Conservation (phyloP, 2,797 vertebrate species). For the Alfaro cultratus region DNA sequence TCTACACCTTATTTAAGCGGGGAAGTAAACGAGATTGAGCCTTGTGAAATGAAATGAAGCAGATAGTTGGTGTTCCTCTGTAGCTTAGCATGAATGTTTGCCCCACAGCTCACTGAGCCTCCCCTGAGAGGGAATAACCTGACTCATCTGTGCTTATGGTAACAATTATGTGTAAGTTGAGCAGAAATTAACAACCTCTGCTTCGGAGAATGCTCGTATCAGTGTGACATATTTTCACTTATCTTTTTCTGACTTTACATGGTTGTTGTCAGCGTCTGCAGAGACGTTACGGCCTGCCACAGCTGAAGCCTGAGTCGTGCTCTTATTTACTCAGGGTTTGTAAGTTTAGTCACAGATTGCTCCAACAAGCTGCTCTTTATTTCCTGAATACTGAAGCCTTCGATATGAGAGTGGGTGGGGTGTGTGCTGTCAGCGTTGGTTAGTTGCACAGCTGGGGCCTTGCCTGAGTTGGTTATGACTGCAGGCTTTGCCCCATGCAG, state of each 20-base stretch:
- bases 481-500: constrained; percentile 48
- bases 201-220: constrained; percentile 47
- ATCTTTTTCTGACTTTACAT: constrained; percentile 47
- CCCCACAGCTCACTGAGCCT: constrained; percentile 39
- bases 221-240: constrained; percentile 56
- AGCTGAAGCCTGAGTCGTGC: constrained; percentile 10
- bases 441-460: constrained; percentile 48
- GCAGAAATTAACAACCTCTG: constrained; percentile 52
- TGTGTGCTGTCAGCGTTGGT: constrained; percentile 28
- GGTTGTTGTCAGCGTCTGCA: constrained; percentile 28
- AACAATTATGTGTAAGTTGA: constrained; percentile 66
- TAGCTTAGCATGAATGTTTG: constrained; percentile 35
- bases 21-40: constrained; percentile 46
- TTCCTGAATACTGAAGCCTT: constrained; percentile 20
- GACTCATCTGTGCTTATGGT: constrained; percentile 55
- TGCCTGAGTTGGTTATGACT: constrained; percentile 38
- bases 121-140: constrained; percentile 40
- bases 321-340: constrained; percentile 19
- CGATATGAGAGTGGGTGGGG: constrained; percentile 15
- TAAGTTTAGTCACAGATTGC: constrained; percentile 38
- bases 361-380: constrained; percentile 10
- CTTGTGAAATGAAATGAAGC: constrained; percentile 55
- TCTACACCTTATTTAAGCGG: constrained; percentile 62
- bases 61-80: constrained; percentile 34
- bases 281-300: constrained; percentile 25